These are phyloP conservation scores for Rhizomys pruinosus DNA, from an alignment of 2,113 vertebrate species.

Conservation along the genomic window DNA sequence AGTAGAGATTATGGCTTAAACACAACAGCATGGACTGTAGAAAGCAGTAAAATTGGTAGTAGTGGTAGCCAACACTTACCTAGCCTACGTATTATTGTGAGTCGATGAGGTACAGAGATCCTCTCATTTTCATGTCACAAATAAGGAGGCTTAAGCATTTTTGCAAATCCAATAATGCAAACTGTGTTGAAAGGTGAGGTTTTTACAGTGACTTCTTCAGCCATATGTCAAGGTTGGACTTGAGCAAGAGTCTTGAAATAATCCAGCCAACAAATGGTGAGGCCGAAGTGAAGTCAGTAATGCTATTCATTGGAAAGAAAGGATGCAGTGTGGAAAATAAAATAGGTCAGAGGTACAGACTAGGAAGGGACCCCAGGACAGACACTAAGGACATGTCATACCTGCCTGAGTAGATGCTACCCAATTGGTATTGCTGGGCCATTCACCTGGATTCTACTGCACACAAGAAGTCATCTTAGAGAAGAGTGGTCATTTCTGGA, in stretches of 20 bases:
- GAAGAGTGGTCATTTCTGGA: background rate
- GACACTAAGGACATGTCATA: background rate
- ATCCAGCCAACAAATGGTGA: background rate
- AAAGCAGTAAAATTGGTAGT: too few species aligned
- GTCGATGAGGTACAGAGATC: background rate
- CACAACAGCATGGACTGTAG: background rate
- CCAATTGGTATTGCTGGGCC: background rate
- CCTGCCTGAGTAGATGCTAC: background rate
- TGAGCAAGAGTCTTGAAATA: background rate
- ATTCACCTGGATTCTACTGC: background rate
- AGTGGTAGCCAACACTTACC: background rate
- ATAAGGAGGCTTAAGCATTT: background rate
- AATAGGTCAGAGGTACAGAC: background rate
- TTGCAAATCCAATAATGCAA: background rate
- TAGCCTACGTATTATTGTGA: background rate
- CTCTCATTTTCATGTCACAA: background rate
- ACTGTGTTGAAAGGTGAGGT: background rate
- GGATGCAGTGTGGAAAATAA: background rate
- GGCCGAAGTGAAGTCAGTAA: background rate
- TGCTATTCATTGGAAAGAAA: background rate
- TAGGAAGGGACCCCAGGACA: background rate
- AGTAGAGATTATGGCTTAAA: background rate
- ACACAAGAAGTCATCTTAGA: background rate
- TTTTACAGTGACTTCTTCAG: background rate
- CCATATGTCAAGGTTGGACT: background rate